Evolutionary conservation across 2,888 invertebrate genomes (phyloP).

Genomic region (Meghimatium bilineatum): DNA sequence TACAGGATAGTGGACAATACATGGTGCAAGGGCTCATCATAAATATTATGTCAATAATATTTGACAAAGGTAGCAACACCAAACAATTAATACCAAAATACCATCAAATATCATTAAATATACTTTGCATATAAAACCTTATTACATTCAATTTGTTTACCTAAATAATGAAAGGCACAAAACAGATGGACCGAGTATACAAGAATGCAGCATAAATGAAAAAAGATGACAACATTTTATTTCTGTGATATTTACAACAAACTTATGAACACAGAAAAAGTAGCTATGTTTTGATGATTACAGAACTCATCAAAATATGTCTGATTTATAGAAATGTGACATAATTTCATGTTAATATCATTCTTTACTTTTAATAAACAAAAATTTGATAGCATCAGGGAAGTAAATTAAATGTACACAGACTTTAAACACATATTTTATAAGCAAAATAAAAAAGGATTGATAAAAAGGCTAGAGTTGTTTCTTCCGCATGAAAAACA

Average conservation of each 20-base stretch:
- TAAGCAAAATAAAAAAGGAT: not conserved
- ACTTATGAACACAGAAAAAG: not conserved
- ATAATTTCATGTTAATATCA: not conserved
- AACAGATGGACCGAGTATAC: not conserved
- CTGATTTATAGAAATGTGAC: not conserved
- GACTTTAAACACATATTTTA: not conserved
- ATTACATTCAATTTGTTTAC: not conserved
- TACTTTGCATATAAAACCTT: not conserved
- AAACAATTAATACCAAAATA: not conserved
- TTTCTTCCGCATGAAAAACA: too few species aligned
- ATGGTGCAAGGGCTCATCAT: not conserved
- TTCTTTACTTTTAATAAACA: not conserved
- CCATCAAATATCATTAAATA: not conserved
- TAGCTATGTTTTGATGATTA: not conserved
- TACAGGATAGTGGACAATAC: not conserved
- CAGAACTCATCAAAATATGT: not conserved
- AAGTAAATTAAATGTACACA: not conserved
- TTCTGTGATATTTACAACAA: not conserved
- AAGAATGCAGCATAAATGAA: not conserved
- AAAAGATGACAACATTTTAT: not conserved
- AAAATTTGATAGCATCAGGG: not conserved
- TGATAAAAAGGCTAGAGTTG: not conserved
- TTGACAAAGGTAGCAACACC: not conserved
- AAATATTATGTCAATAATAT: not conserved
- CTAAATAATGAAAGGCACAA: conserved; percentile 6